These are phyloP conservation scores for Rhinopomastus cyanomelas DNA, from an alignment of 2,113 vertebrate genomes.

Conservation along the genomic window DNA sequence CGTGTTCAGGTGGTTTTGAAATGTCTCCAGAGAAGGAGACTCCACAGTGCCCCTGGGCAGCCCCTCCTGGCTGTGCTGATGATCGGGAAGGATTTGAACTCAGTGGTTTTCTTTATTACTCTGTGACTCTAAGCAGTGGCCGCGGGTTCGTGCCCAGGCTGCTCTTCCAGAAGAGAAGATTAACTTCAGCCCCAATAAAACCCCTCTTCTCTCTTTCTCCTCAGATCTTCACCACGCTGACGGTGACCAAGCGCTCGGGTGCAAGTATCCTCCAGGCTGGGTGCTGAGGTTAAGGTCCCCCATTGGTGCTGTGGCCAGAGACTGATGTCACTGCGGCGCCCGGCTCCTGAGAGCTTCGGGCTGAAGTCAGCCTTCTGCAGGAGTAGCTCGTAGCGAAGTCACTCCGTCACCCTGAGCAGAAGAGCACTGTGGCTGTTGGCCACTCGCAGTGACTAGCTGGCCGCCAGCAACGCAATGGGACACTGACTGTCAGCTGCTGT, in stretches of 20 bases:
- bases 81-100: background rate
- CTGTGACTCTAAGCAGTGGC: background rate
- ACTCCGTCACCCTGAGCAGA: background rate
- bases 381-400: background rate
- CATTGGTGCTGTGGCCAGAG: slow-evolving; percentile 68
- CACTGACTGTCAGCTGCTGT: background rate
- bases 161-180: background rate
- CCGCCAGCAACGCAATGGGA: slow-evolving; percentile 59
- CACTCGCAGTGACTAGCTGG: slow-evolving; percentile 21
- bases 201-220: background rate
- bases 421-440: background rate
- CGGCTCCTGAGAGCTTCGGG: background rate
- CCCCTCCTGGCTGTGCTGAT: rapidly evolving
- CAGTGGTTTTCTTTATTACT: background rate
- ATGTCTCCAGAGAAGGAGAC: too few species aligned
- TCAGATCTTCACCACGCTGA: slow-evolving; percentile 75
- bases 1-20: too few species aligned
- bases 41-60: too few species aligned
- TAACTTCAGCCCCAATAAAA: background rate
- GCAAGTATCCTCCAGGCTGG: slow-evolving; percentile 51
- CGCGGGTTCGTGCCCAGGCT: background rate
- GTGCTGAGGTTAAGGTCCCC: slow-evolving; percentile 79
- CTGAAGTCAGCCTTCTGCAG: background rate
- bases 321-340: background rate
- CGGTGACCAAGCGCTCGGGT: slow-evolving; percentile 69